These are phyloP conservation scores for Gibbula magus DNA, from an alignment of 2,888 invertebrate species.

Conservation along the genomic window DNA sequence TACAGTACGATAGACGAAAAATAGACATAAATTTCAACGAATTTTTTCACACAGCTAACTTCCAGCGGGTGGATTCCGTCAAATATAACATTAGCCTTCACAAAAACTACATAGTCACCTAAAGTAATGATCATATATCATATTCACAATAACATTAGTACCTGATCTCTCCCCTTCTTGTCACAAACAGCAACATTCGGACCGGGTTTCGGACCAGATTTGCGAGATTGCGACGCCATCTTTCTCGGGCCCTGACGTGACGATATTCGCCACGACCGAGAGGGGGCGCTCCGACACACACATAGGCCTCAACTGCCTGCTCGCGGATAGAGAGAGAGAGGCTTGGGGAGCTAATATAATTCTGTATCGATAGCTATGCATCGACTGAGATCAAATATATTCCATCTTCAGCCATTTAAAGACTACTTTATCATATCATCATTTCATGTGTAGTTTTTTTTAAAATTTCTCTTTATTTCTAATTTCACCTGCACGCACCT, in stretches of 20 bases:
- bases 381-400: too few relatives aligned
- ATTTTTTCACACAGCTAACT: slow-evolving; percentile 3
- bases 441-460: too few relatives aligned
- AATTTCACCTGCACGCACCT: too few relatives aligned
- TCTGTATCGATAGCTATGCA: too few relatives aligned
- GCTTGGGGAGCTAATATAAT: too few relatives aligned
- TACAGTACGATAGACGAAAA: neutral
- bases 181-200: slow-evolving; percentile 1
- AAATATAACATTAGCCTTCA: neutral
- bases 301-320: too few relatives aligned
- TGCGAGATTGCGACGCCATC: slow-evolving; percentile 15
- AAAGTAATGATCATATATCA: neutral
- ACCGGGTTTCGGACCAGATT: neutral
- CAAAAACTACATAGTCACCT: neutral
- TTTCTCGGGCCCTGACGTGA: slow-evolving; percentile 12
- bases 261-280: neutral
- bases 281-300: slow-evolving; percentile 19
- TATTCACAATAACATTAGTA: neutral
- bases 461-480: too few relatives aligned
- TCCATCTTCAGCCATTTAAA: too few relatives aligned
- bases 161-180: neutral
- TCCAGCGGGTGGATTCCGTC: neutral
- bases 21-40: neutral
- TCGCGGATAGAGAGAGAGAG: too few relatives aligned
- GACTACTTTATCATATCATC: too few relatives aligned